phyloP scores from a whole-genome alignment of 1,140 invertebrate genomes.

The Drosophila ironensis region DNA sequence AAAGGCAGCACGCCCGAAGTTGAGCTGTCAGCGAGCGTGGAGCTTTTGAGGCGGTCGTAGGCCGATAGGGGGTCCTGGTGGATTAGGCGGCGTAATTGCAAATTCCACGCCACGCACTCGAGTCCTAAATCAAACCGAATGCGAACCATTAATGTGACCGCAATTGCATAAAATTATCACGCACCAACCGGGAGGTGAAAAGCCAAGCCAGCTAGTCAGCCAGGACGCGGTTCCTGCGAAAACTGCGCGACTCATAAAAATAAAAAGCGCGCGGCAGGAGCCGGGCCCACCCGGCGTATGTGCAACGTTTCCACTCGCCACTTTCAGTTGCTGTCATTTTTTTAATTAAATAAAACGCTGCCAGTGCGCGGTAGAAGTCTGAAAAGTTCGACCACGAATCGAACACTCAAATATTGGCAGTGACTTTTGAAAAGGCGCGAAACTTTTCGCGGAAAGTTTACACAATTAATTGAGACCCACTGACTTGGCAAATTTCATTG shows the following conservation, averaged over 20 bases:
- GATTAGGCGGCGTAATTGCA: slow-evolving; percentile 52
- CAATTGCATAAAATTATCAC: slow-evolving; percentile 74
- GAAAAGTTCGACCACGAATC: slow-evolving; percentile 36
- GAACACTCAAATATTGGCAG: slow-evolving; percentile 47
- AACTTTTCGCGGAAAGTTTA: slow-evolving; percentile 38
- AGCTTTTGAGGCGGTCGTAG: not conserved
- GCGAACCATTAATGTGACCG: slow-evolving; percentile 70
- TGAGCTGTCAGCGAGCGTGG: slow-evolving; percentile 58
- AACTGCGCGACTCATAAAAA: not conserved
- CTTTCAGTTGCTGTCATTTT: not conserved
- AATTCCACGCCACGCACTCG: slow-evolving; percentile 67
- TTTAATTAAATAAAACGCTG: slow-evolving; percentile 33
- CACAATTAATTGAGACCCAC: slow-evolving; percentile 52
- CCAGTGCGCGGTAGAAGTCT: slow-evolving; percentile 11
- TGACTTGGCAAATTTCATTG: slow-evolving; percentile 47
- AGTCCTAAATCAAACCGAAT: slow-evolving; percentile 68
- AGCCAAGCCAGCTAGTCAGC: not conserved
- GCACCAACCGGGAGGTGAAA: slow-evolving; percentile 17
- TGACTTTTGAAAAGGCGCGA: slow-evolving; percentile 42
- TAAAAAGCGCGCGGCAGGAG: not conserved
- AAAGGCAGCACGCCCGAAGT: slow-evolving; percentile 50
- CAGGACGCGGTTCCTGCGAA: no score
- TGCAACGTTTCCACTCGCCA: slow-evolving; percentile 21
- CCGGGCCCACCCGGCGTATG: slow-evolving; percentile 35
- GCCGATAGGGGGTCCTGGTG: not conserved